Base-by-base conservation (phyloP, 2,113 vertebrate genomes). In the Paradoxurus hermaphroditus region DNA sequence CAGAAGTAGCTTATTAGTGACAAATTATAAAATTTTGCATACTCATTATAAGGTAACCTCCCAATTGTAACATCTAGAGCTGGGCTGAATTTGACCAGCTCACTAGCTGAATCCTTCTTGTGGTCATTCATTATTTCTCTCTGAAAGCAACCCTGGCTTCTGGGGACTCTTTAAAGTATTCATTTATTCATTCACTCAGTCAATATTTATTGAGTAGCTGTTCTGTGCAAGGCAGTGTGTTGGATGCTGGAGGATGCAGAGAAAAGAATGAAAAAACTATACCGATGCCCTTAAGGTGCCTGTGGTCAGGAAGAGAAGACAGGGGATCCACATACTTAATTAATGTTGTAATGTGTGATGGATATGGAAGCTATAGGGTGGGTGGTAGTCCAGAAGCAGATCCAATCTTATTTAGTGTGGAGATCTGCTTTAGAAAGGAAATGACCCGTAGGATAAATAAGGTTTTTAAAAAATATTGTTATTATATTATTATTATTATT, bases 151-250 rank as follows among this genome's bases (percentile, higher is more conserved):
- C 31, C 7, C 5, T 92, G 44, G 21, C 31, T 94, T 78, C 79
- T 67, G 12, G 79, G 29, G n/a, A 70, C 19, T 89, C 90, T 75
- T 96, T 85, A 36, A 84, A 67, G 5, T 85, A 21, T 96, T 96
- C 41, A 65, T 81, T 95, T 85, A 92, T 91, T 65, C 63, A 78
- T 81, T 56, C 6, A 51, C 31, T 81, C 18, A 51, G 88, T 94
- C 88, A 97, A 1, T 92, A 90, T 82, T 85, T 93, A 97, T 81
- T 0, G n/a, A 95, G 16, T 81, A 79, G 14, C 34, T 94, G 27
- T 34, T 96, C 3, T 31, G 46, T 59, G 12, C 36, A 85, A 56
- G 93, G 29, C 25, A 85, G 34, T 68, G 8, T 84, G 53, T 63
- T 94, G 68, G 27, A 15, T 94, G 18, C 56, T 65, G 31, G 34